phyloP scores from a whole-genome alignment of 2,797 vertebrate genomes.

The Masticophis lateralis region DNA sequence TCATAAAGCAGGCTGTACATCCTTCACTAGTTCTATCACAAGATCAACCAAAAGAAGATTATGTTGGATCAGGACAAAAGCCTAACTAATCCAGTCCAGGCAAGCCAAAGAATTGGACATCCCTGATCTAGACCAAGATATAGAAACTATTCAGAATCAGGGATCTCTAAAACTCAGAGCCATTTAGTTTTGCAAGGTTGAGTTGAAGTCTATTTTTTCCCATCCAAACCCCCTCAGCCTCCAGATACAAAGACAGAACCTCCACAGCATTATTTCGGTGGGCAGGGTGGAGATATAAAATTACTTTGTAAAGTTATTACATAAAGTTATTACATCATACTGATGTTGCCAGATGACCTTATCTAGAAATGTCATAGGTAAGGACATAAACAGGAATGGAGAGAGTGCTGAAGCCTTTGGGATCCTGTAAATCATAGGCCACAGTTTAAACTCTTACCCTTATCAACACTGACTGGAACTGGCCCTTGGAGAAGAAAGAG shows the following conservation, averaged over 20 bases:
- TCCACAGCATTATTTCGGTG: not conserved
- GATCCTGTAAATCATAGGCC: not conserved
- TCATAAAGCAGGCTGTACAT: not conserved
- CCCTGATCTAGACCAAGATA: not conserved
- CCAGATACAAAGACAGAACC: not conserved
- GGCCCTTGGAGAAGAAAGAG: not conserved
- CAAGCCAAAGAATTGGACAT: too few relatives aligned
- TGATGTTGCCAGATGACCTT: not conserved
- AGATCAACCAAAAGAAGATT: not conserved
- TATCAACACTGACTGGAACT: not conserved
- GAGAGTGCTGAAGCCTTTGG: not conserved
- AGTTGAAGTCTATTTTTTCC: not conserved
- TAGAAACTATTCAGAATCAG: not conserved
- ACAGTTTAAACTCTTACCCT: not conserved
- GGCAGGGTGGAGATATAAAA: not conserved
- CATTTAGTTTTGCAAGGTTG: not conserved
- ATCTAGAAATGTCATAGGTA: not conserved
- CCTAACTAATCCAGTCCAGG: not conserved
- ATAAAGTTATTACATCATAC: not conserved
- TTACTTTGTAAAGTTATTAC: not conserved
- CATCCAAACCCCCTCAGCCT: not conserved
- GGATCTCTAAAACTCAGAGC: not conserved
- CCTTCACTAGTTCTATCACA: not conserved
- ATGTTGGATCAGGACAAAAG: not conserved
- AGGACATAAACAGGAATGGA: not conserved